A percentile compares a stretch with the other conserved stretches of the same genome.
These are phyloP conservation scores for Hyposmocoma kahamanoa DNA, from an alignment of 1,140 invertebrate species.

Conservation along the genomic window DNA sequence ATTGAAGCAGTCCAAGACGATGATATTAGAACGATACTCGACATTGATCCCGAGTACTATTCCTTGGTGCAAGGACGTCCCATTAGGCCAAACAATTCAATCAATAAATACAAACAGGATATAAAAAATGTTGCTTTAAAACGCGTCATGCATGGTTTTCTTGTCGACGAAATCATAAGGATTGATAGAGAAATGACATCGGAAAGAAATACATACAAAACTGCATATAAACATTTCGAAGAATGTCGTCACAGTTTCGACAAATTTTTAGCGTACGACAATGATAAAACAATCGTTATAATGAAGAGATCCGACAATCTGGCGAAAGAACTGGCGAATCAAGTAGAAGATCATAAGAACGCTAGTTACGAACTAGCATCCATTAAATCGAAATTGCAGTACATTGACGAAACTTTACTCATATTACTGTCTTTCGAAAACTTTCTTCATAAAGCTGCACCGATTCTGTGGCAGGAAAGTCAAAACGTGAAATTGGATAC, in stretches of 20 bases:
- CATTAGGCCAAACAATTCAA: slow-evolving; percentile 71
- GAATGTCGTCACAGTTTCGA: slow-evolving; percentile 76
- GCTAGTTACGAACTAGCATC: slow-evolving; percentile 66
- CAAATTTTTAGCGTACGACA: slow-evolving; percentile 76
- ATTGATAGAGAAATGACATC: slow-evolving; percentile 76
- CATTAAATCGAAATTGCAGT: slow-evolving; percentile 75
- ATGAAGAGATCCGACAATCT: slow-evolving; percentile 72
- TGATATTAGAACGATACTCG: slow-evolving; percentile 64
- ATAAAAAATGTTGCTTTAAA: slow-evolving; percentile 72
- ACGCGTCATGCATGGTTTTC: slow-evolving; percentile 73
- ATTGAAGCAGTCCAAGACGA: slow-evolving; percentile 30
- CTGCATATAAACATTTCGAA: slow-evolving; percentile 73
- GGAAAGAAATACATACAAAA: slow-evolving; percentile 73
- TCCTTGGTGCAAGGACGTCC: slow-evolving; percentile 73
- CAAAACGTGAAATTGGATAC: slow-evolving; percentile 41
- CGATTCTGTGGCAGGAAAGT: slow-evolving; percentile 70
- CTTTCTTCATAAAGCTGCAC: slow-evolving; percentile 76
- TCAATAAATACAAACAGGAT: slow-evolving; percentile 74
- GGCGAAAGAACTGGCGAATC: slow-evolving; percentile 60
- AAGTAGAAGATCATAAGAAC: slow-evolving; percentile 69
- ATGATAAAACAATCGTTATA: slow-evolving; percentile 75
- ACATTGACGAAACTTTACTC: slow-evolving; percentile 76
- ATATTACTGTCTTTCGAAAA: slow-evolving; percentile 78
- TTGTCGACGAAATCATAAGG: slow-evolving; percentile 75
- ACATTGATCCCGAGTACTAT: slow-evolving; percentile 78